Conservation (phyloP, 2,797 vertebrate genomes). For the Margarornis squamiger region DNA sequence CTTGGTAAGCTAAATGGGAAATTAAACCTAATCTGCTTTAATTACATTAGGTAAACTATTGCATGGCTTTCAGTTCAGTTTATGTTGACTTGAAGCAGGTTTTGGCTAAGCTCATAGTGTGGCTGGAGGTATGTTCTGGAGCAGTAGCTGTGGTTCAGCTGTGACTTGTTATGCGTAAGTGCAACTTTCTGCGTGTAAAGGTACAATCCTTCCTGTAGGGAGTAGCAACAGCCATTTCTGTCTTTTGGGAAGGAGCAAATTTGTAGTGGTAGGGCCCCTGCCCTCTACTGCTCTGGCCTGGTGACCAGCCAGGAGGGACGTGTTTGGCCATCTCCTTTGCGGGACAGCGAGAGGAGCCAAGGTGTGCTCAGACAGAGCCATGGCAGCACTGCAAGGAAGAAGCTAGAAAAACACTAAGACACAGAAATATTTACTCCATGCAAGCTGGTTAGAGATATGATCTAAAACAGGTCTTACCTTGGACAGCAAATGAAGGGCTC, state of each 20-base stretch:
- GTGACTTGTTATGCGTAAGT: neutral
- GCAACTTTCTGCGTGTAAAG: neutral
- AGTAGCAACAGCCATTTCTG: neutral
- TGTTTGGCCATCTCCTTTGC: neutral
- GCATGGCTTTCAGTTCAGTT: neutral
- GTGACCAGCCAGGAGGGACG: neutral
- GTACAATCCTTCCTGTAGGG: neutral
- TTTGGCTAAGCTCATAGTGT: fast-evolving
- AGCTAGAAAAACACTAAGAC: neutral
- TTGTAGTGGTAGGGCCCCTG: too few species aligned
- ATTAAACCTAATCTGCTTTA: neutral
- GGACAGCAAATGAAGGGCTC: neutral
- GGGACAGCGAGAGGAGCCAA: neutral
- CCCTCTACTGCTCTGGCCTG: neutral
- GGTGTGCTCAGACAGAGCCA: neutral
- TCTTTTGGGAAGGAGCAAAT: neutral
- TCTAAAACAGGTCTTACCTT: neutral
- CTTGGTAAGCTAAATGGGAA: neutral
- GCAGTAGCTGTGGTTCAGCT: neutral
- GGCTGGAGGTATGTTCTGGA: fast-evolving
- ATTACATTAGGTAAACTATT: neutral
- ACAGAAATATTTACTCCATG: neutral
- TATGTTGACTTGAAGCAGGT: neutral
- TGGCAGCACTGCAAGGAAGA: neutral
- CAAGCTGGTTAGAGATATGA: neutral